phyloP scores from a whole-genome alignment of 2,113 vertebrate species.

The Rhinogobius similis region DNA sequence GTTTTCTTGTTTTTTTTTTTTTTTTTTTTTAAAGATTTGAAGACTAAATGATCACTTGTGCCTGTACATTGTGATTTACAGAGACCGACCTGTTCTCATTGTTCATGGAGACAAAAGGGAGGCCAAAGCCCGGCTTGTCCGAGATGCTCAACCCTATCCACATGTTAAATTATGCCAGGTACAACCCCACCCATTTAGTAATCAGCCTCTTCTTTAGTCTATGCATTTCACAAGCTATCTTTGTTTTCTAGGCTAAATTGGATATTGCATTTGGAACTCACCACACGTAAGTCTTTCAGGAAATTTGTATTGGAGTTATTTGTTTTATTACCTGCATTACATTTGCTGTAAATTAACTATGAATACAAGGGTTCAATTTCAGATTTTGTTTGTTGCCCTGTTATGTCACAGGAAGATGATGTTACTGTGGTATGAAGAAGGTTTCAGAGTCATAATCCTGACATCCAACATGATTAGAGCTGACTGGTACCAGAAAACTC shows the following conservation, averaged over 20 bases:
- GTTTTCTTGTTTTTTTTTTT: no score
- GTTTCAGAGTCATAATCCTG: conserved; percentile 91
- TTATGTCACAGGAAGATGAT: conserved; percentile 94
- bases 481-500: conserved; percentile 98
- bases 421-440: conserved; percentile 93
- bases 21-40: no score
- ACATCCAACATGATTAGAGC: conserved; percentile 94
- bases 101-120: conserved; percentile 95
- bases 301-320: not conserved
- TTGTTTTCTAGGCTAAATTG: conserved; percentile 87
- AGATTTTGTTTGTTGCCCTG: conserved; percentile 11
- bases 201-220: no score
- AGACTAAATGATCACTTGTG: not conserved
- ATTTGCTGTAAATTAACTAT: not conserved
- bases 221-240: not conserved
- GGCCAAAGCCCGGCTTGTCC: conserved; percentile 87
- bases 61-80: conserved; percentile 44
- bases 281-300: conserved; percentile 87
- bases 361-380: not conserved
- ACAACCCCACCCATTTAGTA: not conserved
- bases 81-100: conserved; percentile 86
- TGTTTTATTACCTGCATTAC: not conserved
- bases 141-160: conserved; percentile 84
- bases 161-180: conserved; percentile 95
- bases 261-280: conserved; percentile 98